A percentile compares a stretch with the other conserved stretches of the same genome.
These are phyloP conservation scores for Punctoribates punctum DNA, from an alignment of 2,888 invertebrate genomes.

Conservation along the genomic window DNA sequence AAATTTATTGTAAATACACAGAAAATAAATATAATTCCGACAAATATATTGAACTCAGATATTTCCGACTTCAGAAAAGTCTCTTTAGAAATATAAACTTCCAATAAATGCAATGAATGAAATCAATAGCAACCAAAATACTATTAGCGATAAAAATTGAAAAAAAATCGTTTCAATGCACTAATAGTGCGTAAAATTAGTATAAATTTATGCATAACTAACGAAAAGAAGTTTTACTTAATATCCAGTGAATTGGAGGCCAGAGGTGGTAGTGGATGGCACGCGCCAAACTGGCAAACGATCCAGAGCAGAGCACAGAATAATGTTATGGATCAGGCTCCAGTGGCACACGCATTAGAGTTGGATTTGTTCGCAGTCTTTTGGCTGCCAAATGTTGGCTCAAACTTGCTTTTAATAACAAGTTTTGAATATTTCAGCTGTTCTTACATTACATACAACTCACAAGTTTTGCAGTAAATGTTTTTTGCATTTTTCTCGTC, in stretches of 20 bases:
- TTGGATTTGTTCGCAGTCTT: not conserved
- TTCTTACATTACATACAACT: conserved; percentile 24
- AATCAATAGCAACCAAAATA: too few relatives aligned
- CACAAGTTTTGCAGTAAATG: conserved; percentile 9
- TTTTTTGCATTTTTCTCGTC: conserved; percentile 2
- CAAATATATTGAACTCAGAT: conserved; percentile 12
- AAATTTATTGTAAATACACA: not conserved
- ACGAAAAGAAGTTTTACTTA: conserved; percentile 12
- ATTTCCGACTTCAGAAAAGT: conserved; percentile 3
- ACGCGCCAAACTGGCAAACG: conserved; percentile 22
- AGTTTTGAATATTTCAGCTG: conserved; percentile 33
- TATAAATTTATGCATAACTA: not conserved
- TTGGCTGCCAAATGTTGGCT: conserved; percentile 30
- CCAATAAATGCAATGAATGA: not conserved
- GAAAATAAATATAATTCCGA: not conserved
- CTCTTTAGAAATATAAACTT: not conserved
- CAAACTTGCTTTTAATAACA: conserved; percentile 34
- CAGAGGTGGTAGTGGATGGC: conserved; percentile 1
- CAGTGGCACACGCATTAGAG: conserved; percentile 26
- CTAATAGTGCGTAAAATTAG: not conserved
- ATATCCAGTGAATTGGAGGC: not conserved
- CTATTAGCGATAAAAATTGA: not conserved
- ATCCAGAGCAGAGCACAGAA: not conserved
- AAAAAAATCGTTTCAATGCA: not conserved
- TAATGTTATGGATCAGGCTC: not conserved